These are phyloP conservation scores for Hermetia illucens DNA, from an alignment of 1,140 invertebrate genomes.

Conservation along the genomic window DNA sequence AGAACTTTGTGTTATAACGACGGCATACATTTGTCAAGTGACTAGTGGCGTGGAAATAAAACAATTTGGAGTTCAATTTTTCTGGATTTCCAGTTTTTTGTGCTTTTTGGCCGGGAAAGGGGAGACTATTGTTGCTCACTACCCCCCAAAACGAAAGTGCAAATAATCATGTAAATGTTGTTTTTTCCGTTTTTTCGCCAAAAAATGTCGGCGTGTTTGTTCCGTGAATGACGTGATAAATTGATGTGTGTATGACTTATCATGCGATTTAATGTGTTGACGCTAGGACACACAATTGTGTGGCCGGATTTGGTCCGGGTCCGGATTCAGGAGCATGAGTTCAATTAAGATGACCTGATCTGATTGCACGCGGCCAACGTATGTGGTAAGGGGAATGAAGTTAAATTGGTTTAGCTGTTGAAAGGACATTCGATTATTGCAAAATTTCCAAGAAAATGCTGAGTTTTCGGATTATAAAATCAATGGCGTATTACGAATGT, in stretches of 20 bases:
- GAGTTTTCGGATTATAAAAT: too few species aligned
- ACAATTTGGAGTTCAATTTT: neutral
- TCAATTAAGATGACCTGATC: too few species aligned
- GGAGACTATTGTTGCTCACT: neutral
- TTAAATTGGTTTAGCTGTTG: too few species aligned
- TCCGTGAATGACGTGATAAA: neutral
- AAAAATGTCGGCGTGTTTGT: neutral
- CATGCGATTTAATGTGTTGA: neutral
- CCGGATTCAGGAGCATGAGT: too few species aligned
- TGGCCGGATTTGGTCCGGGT: too few species aligned
- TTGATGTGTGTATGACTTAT: neutral
- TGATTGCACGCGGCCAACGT: too few species aligned
- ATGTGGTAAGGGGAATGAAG: too few species aligned
- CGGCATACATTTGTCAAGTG: neutral
- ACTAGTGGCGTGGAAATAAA: neutral
- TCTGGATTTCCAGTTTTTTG: too few species aligned
- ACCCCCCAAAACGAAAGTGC: neutral
- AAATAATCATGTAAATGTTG: slow-evolving; percentile 1
- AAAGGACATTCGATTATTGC: too few species aligned
- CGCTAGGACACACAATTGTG: too few species aligned
- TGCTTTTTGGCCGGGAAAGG: neutral
- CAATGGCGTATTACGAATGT: too few species aligned
- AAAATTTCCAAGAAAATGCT: too few species aligned
- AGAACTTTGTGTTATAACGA: neutral
- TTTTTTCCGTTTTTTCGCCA: neutral